A percentile compares a stretch with the other conserved stretches of the same genome.
These are phyloP conservation scores for Dicycla oo DNA, from an alignment of 2,888 invertebrate genomes.

Conservation along the genomic window DNA sequence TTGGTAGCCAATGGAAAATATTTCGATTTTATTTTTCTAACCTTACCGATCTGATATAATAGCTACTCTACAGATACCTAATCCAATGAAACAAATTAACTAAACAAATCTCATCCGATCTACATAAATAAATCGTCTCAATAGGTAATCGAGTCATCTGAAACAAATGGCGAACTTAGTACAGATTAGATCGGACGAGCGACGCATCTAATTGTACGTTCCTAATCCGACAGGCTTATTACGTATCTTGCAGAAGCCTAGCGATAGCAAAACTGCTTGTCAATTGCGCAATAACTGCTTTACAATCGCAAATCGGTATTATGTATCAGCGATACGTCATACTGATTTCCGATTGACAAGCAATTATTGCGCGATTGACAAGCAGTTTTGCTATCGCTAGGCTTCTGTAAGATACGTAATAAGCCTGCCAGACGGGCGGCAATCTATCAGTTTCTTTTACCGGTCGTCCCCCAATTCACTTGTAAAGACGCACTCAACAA, in stretches of 20 bases:
- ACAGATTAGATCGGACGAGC: slow-evolving; percentile 76
- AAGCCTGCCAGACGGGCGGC: slow-evolving; percentile 70
- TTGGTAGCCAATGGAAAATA: neutral
- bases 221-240: slow-evolving; percentile 75
- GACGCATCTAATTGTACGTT: slow-evolving; percentile 71
- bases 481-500: slow-evolving; percentile 54
- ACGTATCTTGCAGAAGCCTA: too few relatives aligned
- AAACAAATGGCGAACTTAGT: slow-evolving; percentile 70
- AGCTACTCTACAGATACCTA: neutral
- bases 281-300: too few relatives aligned
- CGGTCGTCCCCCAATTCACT: slow-evolving; percentile 54
- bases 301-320: too few relatives aligned
- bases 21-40: neutral
- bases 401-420: too few relatives aligned
- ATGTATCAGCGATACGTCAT: too few relatives aligned
- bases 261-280: too few relatives aligned
- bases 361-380: too few relatives aligned
- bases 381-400: too few relatives aligned
- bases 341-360: too few relatives aligned
- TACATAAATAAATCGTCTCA: slow-evolving; percentile 58
- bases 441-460: slow-evolving; percentile 69
- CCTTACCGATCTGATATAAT: neutral
- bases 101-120: slow-evolving; percentile 37
- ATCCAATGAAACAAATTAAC: slow-evolving; percentile 25
- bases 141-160: slow-evolving; percentile 61